Conservation (phyloP, 2,797 vertebrate genomes). For the Pangasius macronema region DNA sequence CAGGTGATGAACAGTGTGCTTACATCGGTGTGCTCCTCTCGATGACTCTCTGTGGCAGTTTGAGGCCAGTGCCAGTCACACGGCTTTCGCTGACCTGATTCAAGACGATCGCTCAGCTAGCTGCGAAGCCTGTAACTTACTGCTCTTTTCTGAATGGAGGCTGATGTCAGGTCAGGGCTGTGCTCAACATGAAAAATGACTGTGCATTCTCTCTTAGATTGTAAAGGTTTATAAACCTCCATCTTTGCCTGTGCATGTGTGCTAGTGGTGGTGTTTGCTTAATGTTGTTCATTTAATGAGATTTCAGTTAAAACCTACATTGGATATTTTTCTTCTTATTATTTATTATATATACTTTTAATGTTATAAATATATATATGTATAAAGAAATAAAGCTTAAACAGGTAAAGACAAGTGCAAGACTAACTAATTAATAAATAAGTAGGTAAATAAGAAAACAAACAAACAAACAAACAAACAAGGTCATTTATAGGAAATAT, state of each 20-base stretch:
- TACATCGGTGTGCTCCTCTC: slow-evolving; percentile 55
- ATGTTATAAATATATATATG: not conserved
- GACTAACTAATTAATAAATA: not conserved
- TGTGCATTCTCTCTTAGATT: slow-evolving; percentile 12
- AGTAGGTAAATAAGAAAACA: not conserved
- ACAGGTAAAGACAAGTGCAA: not conserved
- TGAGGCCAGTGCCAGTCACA: slow-evolving; percentile 68
- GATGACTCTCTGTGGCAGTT: slow-evolving; percentile 71
- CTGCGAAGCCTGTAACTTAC: slow-evolving; percentile 27
- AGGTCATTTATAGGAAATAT: not conserved
- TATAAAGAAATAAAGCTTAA: not conserved
- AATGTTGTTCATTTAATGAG: not conserved
- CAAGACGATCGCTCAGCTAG: slow-evolving; percentile 52
- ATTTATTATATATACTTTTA: not conserved
- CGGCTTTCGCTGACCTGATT: slow-evolving; percentile 52
- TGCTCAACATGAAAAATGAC: slow-evolving; percentile 48
- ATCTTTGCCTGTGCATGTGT: slow-evolving; percentile 18
- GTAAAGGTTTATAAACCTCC: slow-evolving; percentile 35
- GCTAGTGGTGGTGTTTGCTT: not conserved
- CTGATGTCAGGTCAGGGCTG: slow-evolving; percentile 31
- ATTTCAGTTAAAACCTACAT: slow-evolving; percentile 4
- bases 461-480: not conserved
- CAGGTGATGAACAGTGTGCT: slow-evolving; percentile 50
- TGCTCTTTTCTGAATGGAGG: slow-evolving; percentile 45
- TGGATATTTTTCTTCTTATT: not conserved